Evolutionary conservation across 2,888 invertebrate genomes (phyloP).

Genomic region (Cerastis rubricosa): DNA sequence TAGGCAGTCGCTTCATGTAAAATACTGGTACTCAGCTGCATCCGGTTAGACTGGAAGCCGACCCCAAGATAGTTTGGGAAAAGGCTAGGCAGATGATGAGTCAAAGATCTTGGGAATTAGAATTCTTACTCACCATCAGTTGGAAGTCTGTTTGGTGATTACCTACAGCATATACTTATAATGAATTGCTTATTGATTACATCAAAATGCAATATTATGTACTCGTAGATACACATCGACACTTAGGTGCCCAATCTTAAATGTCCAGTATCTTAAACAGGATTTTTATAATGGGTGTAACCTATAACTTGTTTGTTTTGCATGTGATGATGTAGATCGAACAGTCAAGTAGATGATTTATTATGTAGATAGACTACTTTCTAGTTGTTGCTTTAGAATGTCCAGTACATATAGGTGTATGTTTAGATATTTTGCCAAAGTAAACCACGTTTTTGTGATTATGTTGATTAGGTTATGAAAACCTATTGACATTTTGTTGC

Average conservation of each 20-base stretch:
- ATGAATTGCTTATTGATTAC: neutral
- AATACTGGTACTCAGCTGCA: too few relatives aligned
- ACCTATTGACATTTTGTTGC: neutral
- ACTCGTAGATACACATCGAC: neutral
- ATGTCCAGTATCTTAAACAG: neutral
- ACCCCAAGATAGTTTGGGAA: too few relatives aligned
- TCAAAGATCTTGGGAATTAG: neutral
- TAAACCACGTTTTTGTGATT: conserved; percentile 43
- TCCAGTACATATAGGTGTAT: neutral
- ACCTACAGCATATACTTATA: neutral
- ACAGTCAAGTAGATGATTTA: neutral
- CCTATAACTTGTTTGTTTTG: conserved; percentile 27
- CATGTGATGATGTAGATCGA: neutral
- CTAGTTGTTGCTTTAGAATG: neutral
- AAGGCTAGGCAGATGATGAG: too few relatives aligned
- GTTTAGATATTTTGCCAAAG: neutral
- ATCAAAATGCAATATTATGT: neutral
- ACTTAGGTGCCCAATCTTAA: neutral
- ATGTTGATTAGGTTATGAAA: conserved; percentile 31
- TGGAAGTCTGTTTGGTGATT: neutral
- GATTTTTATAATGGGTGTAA: conserved; percentile 2
- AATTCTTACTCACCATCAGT: neutral
- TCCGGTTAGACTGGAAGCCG: too few relatives aligned
- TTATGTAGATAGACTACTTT: neutral
- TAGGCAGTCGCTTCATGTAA: too few relatives aligned